Percentiles rank a stretch among this genome's conserved stretches.
These are phyloP conservation scores for Percopsis transmontana DNA, from an alignment of 2,113 vertebrate genomes.

Conservation along the genomic window DNA sequence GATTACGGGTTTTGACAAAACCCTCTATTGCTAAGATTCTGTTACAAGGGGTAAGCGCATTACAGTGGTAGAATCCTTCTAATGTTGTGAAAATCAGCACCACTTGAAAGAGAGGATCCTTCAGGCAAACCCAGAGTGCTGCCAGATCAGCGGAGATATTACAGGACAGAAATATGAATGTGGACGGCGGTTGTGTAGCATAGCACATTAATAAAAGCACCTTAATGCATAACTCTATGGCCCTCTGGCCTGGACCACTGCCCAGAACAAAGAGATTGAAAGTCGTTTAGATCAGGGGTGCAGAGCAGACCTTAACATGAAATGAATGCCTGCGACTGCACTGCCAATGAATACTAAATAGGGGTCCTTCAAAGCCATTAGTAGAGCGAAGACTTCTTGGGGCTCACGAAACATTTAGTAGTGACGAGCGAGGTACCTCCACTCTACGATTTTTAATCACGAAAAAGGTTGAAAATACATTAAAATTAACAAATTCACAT, in stretches of 20 bases:
- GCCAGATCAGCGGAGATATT: slow-evolving; percentile 28
- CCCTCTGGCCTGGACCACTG: slow-evolving; percentile 56
- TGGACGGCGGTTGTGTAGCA: slow-evolving; percentile 43
- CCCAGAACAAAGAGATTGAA: slow-evolving; percentile 73
- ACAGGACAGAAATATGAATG: slow-evolving; percentile 56
- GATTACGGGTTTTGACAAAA: too few relatives aligned
- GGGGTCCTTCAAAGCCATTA: slow-evolving; percentile 19
- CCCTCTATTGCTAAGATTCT: too few relatives aligned
- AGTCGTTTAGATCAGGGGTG: slow-evolving; percentile 61
- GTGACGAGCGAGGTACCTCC: background rate
- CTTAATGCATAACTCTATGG: slow-evolving; percentile 56
- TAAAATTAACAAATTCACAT: too few relatives aligned
- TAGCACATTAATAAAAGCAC: slow-evolving; percentile 63
- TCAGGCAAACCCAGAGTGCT: slow-evolving; percentile 32
- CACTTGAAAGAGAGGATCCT: slow-evolving; percentile 35
- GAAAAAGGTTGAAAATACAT: too few relatives aligned
- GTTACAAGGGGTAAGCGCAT: background rate
- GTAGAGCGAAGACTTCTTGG: slow-evolving; percentile 11
- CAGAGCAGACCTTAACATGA: slow-evolving; percentile 55
- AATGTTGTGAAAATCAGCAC: slow-evolving; percentile 13
- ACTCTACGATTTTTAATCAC: too few relatives aligned
- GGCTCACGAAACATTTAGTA: background rate
- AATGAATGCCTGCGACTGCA: slow-evolving; percentile 46
- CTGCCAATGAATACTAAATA: slow-evolving; percentile 55
- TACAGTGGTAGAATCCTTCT: slow-evolving; percentile 13